phyloP scores from a whole-genome alignment of 2,888 invertebrate species.

The Caenorhabditis uteleia region DNA sequence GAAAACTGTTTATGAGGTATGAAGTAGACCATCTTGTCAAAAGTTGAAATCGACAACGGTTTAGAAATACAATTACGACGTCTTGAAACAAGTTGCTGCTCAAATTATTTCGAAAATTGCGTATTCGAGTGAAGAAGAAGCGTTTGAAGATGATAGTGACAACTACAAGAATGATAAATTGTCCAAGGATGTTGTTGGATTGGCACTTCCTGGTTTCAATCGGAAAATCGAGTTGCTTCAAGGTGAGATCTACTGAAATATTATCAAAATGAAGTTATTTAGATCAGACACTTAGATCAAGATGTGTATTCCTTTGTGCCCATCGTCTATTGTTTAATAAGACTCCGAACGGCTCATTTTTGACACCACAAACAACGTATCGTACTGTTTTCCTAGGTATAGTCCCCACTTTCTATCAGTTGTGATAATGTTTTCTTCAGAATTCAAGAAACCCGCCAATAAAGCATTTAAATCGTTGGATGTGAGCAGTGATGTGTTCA shows the following conservation, averaged over 20 bases:
- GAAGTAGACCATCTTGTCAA: not conserved
- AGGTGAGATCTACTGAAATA: no score
- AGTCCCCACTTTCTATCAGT: no score
- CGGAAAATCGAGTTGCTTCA: not conserved
- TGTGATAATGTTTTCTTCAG: conserved; percentile 4
- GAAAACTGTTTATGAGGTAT: no score
- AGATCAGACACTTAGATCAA: conserved; percentile 21
- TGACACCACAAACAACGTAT: conserved; percentile 14
- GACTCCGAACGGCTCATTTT: not conserved
- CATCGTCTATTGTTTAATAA: conserved; percentile 11
- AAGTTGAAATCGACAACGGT: conserved; percentile 5
- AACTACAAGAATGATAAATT: not conserved
- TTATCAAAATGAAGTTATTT: no score
- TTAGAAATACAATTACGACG: conserved; percentile 5
- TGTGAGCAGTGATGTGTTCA: conserved; percentile 23
- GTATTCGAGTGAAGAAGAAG: conserved; percentile 1
- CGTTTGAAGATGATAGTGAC: not conserved
- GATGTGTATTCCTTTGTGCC: conserved; percentile 30
- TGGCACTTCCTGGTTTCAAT: not conserved
- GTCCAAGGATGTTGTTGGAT: not conserved
- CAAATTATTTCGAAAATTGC: conserved; percentile 21
- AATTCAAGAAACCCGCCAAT: conserved; percentile 28
- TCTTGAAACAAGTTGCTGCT: conserved; percentile 21
- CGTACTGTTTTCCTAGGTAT: conserved; percentile 25
- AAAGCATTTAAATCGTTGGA: conserved; percentile 1